These are phyloP conservation scores for Leptodactylus fallax DNA, from an alignment of 2,797 vertebrate genomes.

Conservation along the genomic window DNA sequence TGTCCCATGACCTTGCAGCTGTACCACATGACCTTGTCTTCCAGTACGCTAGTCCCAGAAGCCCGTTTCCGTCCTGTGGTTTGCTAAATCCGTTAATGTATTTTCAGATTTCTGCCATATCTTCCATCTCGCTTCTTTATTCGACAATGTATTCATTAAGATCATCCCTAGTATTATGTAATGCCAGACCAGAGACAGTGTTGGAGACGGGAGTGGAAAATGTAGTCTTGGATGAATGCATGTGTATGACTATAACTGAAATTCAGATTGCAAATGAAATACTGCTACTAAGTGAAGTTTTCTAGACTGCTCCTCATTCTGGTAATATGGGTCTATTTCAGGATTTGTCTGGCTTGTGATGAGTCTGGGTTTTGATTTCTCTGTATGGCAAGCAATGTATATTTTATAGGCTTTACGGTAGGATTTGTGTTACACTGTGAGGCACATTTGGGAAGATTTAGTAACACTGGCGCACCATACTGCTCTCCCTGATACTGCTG, in stretches of 20 bases:
- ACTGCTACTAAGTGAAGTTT: background rate
- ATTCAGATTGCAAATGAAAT: slow-evolving; percentile 14
- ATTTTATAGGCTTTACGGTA: background rate
- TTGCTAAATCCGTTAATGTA: slow-evolving; percentile 52
- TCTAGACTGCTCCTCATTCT: background rate
- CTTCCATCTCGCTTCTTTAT: slow-evolving; percentile 38
- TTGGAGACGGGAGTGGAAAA: slow-evolving; percentile 45
- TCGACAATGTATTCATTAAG: slow-evolving; percentile 31
- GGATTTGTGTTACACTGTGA: background rate
- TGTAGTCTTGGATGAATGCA: slow-evolving; percentile 6
- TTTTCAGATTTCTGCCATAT: slow-evolving; percentile 44
- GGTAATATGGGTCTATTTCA: background rate
- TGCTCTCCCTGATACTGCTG: too few species aligned
- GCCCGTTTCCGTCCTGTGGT: slow-evolving; percentile 20
- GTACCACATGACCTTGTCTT: slow-evolving; percentile 40
- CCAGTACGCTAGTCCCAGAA: slow-evolving; percentile 17
- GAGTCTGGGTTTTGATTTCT: background rate
- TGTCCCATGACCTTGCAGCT: slow-evolving; percentile 25
- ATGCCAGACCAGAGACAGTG: slow-evolving; percentile 42
- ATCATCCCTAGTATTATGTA: slow-evolving; percentile 2
- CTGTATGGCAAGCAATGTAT: background rate
- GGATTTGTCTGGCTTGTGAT: background rate
- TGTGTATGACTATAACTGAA: slow-evolving; percentile 19
- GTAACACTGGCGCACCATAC: too few species aligned
- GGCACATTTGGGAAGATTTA: too few species aligned